Evolutionary conservation across 2,113 vertebrate species (phyloP).

Genomic region (Carlito syrichta): DNA sequence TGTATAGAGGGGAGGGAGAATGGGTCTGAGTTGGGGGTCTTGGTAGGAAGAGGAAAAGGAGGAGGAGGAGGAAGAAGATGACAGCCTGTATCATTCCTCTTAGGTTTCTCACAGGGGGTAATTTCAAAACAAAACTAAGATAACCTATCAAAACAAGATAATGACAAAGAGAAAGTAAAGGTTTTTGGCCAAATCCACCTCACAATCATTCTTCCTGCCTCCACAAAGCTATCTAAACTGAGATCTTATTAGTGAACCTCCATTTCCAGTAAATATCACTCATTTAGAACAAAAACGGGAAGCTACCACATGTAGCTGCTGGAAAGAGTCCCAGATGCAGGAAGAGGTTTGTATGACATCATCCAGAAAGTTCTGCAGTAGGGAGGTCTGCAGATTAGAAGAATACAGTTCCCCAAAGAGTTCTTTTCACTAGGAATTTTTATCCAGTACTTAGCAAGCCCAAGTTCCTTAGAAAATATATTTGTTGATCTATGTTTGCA

Average conservation of each 20-base stretch:
- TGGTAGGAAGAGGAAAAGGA: not conserved
- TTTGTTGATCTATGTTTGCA: not conserved
- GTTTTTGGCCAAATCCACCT: conserved; percentile 24
- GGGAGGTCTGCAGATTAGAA: conserved; percentile 3
- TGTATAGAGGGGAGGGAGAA: not conserved
- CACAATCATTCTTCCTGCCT: conserved; percentile 47
- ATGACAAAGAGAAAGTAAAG: conserved; percentile 47
- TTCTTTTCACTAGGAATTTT: not conserved
- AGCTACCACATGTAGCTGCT: conserved; percentile 53
- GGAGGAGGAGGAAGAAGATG: not conserved
- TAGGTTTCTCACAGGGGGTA: not conserved
- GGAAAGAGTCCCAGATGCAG: conserved; percentile 67
- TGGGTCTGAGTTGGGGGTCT: not conserved
- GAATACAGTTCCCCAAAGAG: not conserved
- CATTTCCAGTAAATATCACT: conserved; percentile 75
- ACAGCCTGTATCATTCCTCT: not conserved
- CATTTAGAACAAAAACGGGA: conserved; percentile 70
- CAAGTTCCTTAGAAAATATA: not conserved
- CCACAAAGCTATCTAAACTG: conserved; percentile 58
- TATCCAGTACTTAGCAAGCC: not conserved
- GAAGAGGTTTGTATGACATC: conserved; percentile 59
- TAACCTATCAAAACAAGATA: conserved; percentile 60
- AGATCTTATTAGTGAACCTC: conserved; percentile 59
- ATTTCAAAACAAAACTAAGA: conserved; percentile 33
- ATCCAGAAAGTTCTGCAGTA: conserved; percentile 39